Evolutionary conservation across 2,888 invertebrate species (phyloP).

Genomic region (Morpho achilles): DNA sequence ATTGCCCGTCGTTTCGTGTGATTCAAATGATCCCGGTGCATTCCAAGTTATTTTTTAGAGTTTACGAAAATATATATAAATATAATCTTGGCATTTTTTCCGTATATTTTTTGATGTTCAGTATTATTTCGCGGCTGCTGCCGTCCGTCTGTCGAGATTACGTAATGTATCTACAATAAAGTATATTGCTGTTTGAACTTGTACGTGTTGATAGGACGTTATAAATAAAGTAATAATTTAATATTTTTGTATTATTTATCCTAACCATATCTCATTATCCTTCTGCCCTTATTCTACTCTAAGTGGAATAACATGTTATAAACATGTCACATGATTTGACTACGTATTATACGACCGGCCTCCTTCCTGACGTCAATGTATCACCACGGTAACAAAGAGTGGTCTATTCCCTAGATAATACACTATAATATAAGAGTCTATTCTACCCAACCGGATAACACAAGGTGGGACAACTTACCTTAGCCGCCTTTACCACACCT

Average conservation of each 20-base stretch:
- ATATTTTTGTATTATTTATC: conserved; percentile 39
- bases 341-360: no score
- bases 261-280: neutral
- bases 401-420: no score
- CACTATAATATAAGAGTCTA: no score
- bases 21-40: conserved; percentile 59
- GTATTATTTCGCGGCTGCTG: conserved; percentile 20
- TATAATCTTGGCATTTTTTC: conserved; percentile 37
- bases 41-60: conserved; percentile 58
- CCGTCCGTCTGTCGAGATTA: conserved; percentile 33
- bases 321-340: no score
- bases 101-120: conserved; percentile 30
- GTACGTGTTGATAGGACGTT: conserved; percentile 60
- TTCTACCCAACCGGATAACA: no score
- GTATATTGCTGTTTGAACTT: conserved; percentile 59
- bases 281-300: no score
- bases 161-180: conserved; percentile 31
- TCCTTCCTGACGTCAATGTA: no score
- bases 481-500: no score
- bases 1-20: conserved; percentile 48
- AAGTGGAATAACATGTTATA: no score
- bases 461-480: no score
- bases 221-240: conserved; percentile 60
- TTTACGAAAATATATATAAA: conserved; percentile 27
- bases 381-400: no score